phyloP scores from a whole-genome alignment of 1,140 invertebrate species.

The Musca domestica region DNA sequence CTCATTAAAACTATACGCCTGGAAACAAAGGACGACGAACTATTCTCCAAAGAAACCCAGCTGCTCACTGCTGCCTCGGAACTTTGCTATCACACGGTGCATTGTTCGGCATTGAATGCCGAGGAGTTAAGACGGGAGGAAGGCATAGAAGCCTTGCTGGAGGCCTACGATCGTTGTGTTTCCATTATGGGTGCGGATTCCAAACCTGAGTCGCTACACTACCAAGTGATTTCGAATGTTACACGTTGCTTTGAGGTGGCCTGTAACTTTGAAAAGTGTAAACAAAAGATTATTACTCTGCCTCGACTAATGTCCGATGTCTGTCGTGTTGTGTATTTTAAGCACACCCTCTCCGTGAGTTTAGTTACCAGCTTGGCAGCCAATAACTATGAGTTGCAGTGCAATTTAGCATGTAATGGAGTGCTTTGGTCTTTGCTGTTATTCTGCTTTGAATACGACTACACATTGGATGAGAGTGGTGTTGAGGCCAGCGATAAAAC shows the following conservation, averaged over 20 bases:
- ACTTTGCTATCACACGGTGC: conserved; percentile 93
- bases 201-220: conserved; percentile 76
- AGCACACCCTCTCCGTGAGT: conserved; percentile 49
- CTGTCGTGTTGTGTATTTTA: conserved; percentile 82
- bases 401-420: conserved; percentile 86
- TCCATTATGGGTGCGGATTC: conserved; percentile 79
- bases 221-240: conserved; percentile 91
- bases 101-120: conserved; percentile 95
- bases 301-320: conserved; percentile 84
- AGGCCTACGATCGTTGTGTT: conserved; percentile 89
- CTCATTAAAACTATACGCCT: conserved; percentile 93
- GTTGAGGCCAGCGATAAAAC: conserved; percentile 79
- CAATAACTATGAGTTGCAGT: conserved; percentile 73
- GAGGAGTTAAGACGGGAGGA: conserved; percentile 93
- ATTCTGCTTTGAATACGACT: conserved; percentile 95
- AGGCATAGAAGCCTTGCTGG: conserved; percentile 83
- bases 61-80: conserved; percentile 89
- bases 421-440: conserved; percentile 89
- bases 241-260: conserved; percentile 91
- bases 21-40: conserved; percentile 87
- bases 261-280: conserved; percentile 88
- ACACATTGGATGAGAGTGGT: conserved; percentile 94
- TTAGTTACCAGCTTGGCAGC: conserved; percentile 52
- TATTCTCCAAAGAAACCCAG: conserved; percentile 87
- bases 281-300: conserved; percentile 84